Evolutionary conservation across 1,140 invertebrate species (phyloP).

Genomic region (Brachionus plicatilis): DNA sequence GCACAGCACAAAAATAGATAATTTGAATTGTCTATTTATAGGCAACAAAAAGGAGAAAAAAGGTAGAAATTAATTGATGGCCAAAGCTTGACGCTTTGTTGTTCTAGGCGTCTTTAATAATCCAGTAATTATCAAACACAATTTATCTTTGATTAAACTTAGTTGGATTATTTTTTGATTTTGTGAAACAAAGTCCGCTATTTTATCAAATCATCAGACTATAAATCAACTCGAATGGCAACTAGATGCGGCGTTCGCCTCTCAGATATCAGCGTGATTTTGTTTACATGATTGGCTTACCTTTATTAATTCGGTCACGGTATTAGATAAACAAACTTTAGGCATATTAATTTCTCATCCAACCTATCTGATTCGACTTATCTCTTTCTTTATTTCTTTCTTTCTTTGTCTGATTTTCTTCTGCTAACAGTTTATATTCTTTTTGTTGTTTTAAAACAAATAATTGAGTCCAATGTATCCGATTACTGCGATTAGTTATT

Average conservation of each 20-base stretch:
- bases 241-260: not conserved
- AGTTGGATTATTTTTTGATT: constrained; percentile 33
- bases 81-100: not conserved
- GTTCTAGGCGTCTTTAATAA: not conserved
- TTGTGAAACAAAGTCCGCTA: not conserved
- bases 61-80: too few species aligned
- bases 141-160: constrained; percentile 38
- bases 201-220: constrained; percentile 16
- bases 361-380: constrained; percentile 2
- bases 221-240: constrained; percentile 25
- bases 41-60: too few species aligned
- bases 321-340: constrained; percentile 24
- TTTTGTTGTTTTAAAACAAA: not conserved
- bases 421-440: not conserved
- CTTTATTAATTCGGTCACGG: not conserved
- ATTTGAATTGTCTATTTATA: constrained; percentile 7
- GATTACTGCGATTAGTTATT: not conserved
- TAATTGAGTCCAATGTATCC: not conserved
- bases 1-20: not conserved
- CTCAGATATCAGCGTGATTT: constrained; percentile 17
- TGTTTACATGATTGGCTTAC: constrained; percentile 7
- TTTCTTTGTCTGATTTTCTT: not conserved
- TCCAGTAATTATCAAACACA: constrained; percentile 35
- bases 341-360: constrained; percentile 19
- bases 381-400: not conserved